Evolutionary conservation across 1,140 invertebrate genomes (phyloP), one percentile per base, ranked within the genome.

Genomic region (Drosophila eugracilis): DNA sequence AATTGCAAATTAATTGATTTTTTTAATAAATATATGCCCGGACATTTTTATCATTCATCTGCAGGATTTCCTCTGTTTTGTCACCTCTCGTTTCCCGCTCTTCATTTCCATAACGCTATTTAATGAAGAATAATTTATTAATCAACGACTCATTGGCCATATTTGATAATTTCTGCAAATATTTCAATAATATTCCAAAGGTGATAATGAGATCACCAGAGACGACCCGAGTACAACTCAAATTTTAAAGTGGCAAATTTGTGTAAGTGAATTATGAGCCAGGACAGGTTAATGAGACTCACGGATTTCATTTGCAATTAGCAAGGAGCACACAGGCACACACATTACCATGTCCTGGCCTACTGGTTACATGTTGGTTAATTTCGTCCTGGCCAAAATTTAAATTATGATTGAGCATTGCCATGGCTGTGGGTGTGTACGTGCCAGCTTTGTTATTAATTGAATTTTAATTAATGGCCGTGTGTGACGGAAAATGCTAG

Each of bases 251-350:
- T 67, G 45, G 17, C 19, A 42, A 55, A 30, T 71, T 39, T 21
- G 15, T 37, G 50, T 47, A 50, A 73, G 54, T 52, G 22, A 37
- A 42, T 47, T 75, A 41, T 50, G 15, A 22, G 15, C 17, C 52
- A 19, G 50, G 17, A 21, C 48, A 39, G 49, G 60, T 57, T 69
- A 69, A 78, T 78, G 71, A 44, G 60, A 65, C 65, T 52, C 53
- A n/a, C n/a, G 54, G 49, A 75, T 80, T 80, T 75, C 53, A 52
- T 71, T 80, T 55, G 44, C 73, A 72, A 80, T 80, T 80, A 80
- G 58, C 47, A 44, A 6, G 15, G n/a, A 21, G 12, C 12, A 49
- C 53, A 53, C 28, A n/a, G n/a, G n/a, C n/a, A 22, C 47, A 66
- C 28, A 22, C 28, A 70, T 28, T 24, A 45, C 42, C 59, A 42